Evolutionary conservation across 2,797 vertebrate genomes (phyloP).

Genomic region (Phataginus tetradactyla): DNA sequence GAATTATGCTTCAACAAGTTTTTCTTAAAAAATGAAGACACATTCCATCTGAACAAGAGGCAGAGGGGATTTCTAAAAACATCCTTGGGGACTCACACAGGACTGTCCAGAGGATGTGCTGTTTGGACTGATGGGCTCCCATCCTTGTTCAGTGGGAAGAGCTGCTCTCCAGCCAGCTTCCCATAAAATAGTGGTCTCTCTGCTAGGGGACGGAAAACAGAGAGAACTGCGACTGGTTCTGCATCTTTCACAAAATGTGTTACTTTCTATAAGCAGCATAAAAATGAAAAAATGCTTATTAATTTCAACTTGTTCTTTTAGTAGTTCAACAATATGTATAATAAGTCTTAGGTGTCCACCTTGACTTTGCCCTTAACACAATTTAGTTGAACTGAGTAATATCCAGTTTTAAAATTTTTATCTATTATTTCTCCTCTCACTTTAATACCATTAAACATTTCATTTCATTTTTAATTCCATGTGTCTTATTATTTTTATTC

Average conservation of each 20-base stretch:
- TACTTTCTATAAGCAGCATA: not conserved
- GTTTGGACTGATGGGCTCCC: not conserved
- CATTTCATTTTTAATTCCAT: not conserved
- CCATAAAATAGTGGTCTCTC: not conserved
- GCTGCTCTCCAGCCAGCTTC: not conserved
- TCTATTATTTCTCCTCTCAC: constrained; percentile 9
- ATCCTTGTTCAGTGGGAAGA: not conserved
- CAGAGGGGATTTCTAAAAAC: not conserved
- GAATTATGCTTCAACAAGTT: not conserved
- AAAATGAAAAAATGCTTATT: not conserved
- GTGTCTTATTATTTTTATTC: constrained; percentile 18
- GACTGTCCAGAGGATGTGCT: not conserved
- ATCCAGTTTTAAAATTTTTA: not conserved
- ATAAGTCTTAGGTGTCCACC: not conserved
- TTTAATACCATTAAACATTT: not conserved
- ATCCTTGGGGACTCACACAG: not conserved
- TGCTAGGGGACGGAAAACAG: no score
- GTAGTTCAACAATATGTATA: not conserved
- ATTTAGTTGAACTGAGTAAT: not conserved
- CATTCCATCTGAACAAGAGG: not conserved
- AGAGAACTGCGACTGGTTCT: not conserved
- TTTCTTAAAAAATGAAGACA: not conserved
- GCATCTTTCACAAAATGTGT: not conserved
- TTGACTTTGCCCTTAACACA: not conserved
- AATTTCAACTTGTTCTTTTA: constrained; percentile 11